Conservation (phyloP, 2,888 invertebrate genomes). For the Lochmaea crataegi region DNA sequence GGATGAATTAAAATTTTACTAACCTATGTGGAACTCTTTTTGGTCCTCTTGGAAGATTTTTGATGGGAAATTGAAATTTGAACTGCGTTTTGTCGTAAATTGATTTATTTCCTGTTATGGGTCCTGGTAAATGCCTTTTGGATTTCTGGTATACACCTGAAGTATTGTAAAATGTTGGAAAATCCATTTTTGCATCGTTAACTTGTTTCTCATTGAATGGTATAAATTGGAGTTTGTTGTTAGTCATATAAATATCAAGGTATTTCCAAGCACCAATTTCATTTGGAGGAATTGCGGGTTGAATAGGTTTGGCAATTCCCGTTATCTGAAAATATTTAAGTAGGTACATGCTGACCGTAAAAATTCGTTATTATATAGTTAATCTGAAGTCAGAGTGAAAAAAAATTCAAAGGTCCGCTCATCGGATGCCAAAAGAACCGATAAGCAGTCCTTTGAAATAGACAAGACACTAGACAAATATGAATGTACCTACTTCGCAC, state of each 20-base stretch:
- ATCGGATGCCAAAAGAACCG: too few species aligned
- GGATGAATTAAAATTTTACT: slow-evolving; percentile 38
- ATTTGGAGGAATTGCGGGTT: slow-evolving; percentile 60
- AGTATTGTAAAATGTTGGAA: slow-evolving; percentile 62
- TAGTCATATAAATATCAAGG: slow-evolving; percentile 64
- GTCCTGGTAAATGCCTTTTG: slow-evolving; percentile 47
- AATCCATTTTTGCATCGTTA: slow-evolving; percentile 60
- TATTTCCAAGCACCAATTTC: slow-evolving; percentile 60
- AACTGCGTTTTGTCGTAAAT: slow-evolving; percentile 51
- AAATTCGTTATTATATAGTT: too few species aligned
- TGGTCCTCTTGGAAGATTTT: slow-evolving; percentile 50
- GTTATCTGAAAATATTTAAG: slow-evolving; percentile 51
- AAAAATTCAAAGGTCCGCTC: too few species aligned
- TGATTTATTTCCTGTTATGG: slow-evolving; percentile 50
- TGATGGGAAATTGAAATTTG: slow-evolving; percentile 50
- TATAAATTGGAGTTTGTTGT: slow-evolving; percentile 57
- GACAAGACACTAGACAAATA: slow-evolving; percentile 14
- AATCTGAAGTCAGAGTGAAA: too few species aligned
- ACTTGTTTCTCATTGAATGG: slow-evolving; percentile 57
- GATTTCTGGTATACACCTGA: slow-evolving; percentile 55
- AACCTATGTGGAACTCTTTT: slow-evolving; percentile 58
- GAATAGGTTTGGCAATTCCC: slow-evolving; percentile 60
- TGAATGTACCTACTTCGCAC: slow-evolving; percentile 52
- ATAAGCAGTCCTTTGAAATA: too few species aligned
- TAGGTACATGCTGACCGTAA: background rate